Base-by-base conservation (phyloP, 2,888 invertebrate genomes). In the Myopa tessellatipennis region DNA sequence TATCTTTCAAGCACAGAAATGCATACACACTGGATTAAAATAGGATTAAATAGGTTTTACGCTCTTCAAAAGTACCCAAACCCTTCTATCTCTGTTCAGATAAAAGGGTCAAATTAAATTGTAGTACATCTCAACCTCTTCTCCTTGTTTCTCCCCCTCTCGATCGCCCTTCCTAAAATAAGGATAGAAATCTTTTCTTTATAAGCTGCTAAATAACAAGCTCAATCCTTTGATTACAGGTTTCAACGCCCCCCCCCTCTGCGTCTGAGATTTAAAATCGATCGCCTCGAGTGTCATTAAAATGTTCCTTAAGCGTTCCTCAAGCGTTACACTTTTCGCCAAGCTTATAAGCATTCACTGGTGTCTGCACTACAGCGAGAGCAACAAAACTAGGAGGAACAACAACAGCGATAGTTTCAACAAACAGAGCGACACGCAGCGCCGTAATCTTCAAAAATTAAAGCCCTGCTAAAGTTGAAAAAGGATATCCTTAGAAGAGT, bases 401-500 rank as follows among this genome's bases (percentile, higher is more conserved):
- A 55, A 16, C 55, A 55, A 10, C 55, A 55, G 10, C 55, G n/a
- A 55, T 4, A 55, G n/a, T 6, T 5, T 55, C 3, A 55, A 55
- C 55, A 55, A 55, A 0, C 55, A 55, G 5, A 55, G 55, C 55
- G 1, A n/a, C 50, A 50, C 50, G 8, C 18, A 69, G 16, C 4
- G 40, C 16, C 4, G 38, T 40, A 67, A 67, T 67, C 14, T 38
- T 14, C 40, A 67, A 67, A 45, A 67, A 36, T 67, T 12, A 6
- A 67, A 52, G n/a, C 34, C 52, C 4, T 65, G 38, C 55, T 50
- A 55, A 65, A 67, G 12, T 5, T 34, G 18, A 65, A 38, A 74
- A 67, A 52, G 65, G 67, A 55, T 65, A 55, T 74, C 55, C 67
- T 38, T 50, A n/a, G 55, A 18, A 65, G 67, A 55, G 38, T 74